A percentile compares a stretch with the other conserved stretches of the same genome.
Conservation (phyloP, 2,113 vertebrate species). For the Alaudala cheleensis region DNA sequence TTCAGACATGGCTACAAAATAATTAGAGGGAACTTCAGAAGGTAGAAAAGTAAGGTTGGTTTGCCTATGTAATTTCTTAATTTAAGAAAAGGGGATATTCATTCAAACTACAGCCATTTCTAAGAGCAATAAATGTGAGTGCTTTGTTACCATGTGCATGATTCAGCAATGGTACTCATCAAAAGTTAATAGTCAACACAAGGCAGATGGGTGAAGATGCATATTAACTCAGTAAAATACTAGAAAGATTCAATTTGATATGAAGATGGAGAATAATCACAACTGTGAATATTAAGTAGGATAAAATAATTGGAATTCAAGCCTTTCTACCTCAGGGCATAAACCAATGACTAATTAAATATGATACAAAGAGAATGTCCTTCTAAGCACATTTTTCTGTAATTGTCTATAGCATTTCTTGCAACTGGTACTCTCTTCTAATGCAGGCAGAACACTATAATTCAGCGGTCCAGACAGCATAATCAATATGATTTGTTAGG, state of each 20-base stretch:
- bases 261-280: not conserved
- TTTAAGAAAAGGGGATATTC: not conserved
- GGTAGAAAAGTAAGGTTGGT: not conserved
- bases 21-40: not conserved
- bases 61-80: not conserved
- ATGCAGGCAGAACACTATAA: not conserved
- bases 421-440: not conserved
- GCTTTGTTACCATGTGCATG: not conserved
- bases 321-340: not conserved
- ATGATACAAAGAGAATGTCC: not conserved
- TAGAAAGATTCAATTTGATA: not conserved
- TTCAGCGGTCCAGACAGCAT: not conserved
- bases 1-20: not conserved
- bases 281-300: not conserved
- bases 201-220: not conserved
- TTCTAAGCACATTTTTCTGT: not conserved
- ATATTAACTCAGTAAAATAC: not conserved
- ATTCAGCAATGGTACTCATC: not conserved
- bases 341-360: slow-evolving; percentile 6
- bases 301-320: not conserved
- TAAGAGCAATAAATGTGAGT: not conserved
- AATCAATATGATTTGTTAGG: not conserved
- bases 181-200: slow-evolving; percentile 8
- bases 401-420: not conserved
- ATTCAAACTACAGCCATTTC: not conserved